Evolutionary conservation across 2,888 invertebrate genomes (phyloP), one percentile per base, ranked within the genome.

Genomic region (Drosophila longiperda): DNA sequence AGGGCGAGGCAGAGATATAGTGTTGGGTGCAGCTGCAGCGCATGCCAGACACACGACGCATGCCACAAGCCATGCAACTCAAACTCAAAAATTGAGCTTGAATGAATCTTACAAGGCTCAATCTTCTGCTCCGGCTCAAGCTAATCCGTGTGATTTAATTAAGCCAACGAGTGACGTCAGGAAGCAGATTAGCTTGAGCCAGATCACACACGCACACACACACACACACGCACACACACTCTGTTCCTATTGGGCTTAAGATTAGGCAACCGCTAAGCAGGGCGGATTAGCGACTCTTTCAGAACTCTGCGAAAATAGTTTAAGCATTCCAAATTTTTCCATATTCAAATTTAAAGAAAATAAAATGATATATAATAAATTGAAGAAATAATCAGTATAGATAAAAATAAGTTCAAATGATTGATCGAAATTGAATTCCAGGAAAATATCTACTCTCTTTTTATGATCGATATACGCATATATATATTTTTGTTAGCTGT

Each of bases 171-270:
- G 66, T 74, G 77, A 70, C 71, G 65, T 78, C 67, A 68, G 74
- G 72, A 76, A 55, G 20, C 67, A 76, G 87, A 86, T 89, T 84
- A 75, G 69, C 62, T 71, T 57, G 67, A 73, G 78, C 48, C 70
- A 64, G 52, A 45, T 40, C 52, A 34, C 23, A 53, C 23, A 57
- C 45, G 32, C 49, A 48, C 11, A 4, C 5, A 36, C 36, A 4
- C 5, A 36, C 36, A 32, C 32, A 9, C 26, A 50, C 53, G 32
- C 20, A 55, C 20, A 53, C 42, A 34, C 49, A 48, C n/a, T 23
- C 45, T 70, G 71, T 83, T 83, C 87, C 83, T 76, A 70, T 81
- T 76, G 66, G 89, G 83, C 73, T 85, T 69, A 80, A 80, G 86
- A 80, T 80, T 81, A 82, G 73, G 69, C 61, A 73, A 81, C 82